A percentile compares a stretch with the other conserved stretches of the same genome.
These are phyloP conservation scores for Meandrusa payeni DNA, from an alignment of 2,888 invertebrate genomes.

Conservation along the genomic window DNA sequence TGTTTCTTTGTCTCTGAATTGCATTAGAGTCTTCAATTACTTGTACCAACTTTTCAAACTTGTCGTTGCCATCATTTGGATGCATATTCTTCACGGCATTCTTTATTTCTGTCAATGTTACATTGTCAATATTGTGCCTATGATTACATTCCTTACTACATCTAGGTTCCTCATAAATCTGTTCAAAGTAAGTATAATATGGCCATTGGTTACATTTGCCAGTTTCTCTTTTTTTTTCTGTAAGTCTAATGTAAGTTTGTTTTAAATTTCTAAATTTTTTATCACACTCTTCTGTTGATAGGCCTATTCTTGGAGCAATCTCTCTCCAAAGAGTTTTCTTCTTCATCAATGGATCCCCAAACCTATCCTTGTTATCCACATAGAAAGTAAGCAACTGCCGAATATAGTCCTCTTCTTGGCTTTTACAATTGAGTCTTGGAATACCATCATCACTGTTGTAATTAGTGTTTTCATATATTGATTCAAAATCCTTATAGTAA, in stretches of 20 bases:
- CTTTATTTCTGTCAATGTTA: conserved; percentile 47
- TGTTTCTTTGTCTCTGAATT: conserved; percentile 66
- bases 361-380: conserved; percentile 59
- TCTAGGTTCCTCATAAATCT: conserved; percentile 52
- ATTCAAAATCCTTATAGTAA: conserved; percentile 64
- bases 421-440: conserved; percentile 32
- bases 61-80: conserved; percentile 45
- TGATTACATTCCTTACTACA: conserved; percentile 27
- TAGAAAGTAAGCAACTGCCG: conserved; percentile 60
- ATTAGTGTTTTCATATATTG: conserved; percentile 43
- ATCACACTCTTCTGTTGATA: conserved; percentile 63
- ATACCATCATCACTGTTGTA: conserved; percentile 30
- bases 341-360: conserved; percentile 56
- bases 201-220: conserved; percentile 62
- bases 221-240: conserved; percentile 49
- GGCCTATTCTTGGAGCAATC: conserved; percentile 50
- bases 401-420: conserved; percentile 54
- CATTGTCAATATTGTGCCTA: conserved; percentile 36
- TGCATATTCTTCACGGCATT: conserved; percentile 40
- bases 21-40: conserved; percentile 62
- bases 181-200: conserved; percentile 62
- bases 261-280: conserved; percentile 69
- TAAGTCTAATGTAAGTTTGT: conserved; percentile 63
- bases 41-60: conserved; percentile 55
- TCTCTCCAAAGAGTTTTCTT: conserved; percentile 61